Evolutionary conservation across 2,888 invertebrate species (phyloP).

Genomic region (Pachliopta kotzebuea): DNA sequence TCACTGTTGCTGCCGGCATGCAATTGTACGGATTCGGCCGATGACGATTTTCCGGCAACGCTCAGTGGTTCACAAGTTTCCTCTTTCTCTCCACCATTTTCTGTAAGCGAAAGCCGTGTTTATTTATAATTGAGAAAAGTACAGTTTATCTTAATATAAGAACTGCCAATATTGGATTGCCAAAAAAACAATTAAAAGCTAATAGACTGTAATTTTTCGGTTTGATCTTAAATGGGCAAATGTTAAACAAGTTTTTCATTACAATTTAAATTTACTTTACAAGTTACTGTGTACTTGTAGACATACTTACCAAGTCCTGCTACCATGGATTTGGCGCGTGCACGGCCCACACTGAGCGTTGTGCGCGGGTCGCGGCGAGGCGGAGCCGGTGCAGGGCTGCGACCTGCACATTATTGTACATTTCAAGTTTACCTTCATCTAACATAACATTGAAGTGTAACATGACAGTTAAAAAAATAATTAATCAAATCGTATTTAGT

Average conservation of each 20-base stretch:
- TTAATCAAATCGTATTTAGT: no score
- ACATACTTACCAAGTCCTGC: conserved; percentile 86
- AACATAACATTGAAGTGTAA: no score
- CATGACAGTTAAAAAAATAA: no score
- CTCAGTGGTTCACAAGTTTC: conserved; percentile 85
- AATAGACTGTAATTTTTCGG: no score
- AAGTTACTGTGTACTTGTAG: no score
- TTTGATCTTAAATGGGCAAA: no score
- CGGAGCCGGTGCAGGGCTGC: conserved; percentile 93
- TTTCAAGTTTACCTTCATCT: no score
- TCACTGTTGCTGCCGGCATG: conserved; percentile 76
- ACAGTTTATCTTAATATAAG: no score
- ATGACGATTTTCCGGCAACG: conserved; percentile 86
- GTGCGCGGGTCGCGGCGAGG: conserved; percentile 97
- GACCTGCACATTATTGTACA: conserved; percentile 50
- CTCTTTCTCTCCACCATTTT: conserved; percentile 87
- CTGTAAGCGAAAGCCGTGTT: conserved; percentile 38
- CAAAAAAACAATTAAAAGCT: no score
- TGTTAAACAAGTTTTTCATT: no score
- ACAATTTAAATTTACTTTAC: no score
- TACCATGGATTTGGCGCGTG: conserved; percentile 95
- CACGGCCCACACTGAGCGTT: conserved; percentile 94
- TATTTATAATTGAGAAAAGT: background rate
- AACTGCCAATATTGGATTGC: no score
- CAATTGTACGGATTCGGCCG: conserved; percentile 89